phyloP scores from a whole-genome alignment of 2,888 invertebrate species.

The Agelastica alni region DNA sequence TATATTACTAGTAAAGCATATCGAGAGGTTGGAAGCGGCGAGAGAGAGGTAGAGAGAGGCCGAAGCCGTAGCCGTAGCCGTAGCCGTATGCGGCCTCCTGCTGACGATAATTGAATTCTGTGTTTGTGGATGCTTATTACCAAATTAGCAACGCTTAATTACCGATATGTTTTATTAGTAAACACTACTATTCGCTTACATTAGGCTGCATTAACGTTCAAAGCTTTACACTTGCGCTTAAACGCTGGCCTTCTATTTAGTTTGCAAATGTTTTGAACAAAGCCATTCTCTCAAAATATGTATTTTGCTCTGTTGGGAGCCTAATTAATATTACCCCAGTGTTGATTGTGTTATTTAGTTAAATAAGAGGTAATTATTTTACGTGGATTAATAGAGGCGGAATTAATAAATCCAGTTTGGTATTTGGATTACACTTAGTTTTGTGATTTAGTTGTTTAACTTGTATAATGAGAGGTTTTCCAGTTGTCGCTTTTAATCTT shows the following conservation, averaged over 20 bases:
- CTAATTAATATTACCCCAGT: constrained; percentile 34
- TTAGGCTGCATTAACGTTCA: constrained; percentile 54
- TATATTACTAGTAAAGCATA: constrained; percentile 14
- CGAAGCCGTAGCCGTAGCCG: background rate
- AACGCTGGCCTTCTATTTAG: constrained; percentile 24
- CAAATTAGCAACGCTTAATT: constrained; percentile 59
- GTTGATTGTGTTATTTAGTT: constrained; percentile 31
- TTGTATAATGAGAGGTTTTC: constrained; percentile 13
- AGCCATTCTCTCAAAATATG: constrained; percentile 37
- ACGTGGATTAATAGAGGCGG: constrained; percentile 18
- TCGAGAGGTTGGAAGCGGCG: background rate
- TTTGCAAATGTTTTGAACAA: constrained; percentile 23
- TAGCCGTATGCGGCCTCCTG: constrained; percentile 27
- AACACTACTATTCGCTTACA: constrained; percentile 55
- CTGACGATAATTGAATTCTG: constrained; percentile 57
- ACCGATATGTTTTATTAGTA: constrained; percentile 59
- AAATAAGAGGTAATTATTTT: constrained; percentile 25
- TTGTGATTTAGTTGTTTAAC: constrained; percentile 14
- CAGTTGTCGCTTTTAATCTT: constrained; percentile 10
- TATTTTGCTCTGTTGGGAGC: constrained; percentile 30
- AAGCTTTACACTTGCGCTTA: constrained; percentile 37
- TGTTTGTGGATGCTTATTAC: constrained; percentile 59
- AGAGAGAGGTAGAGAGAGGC: background rate
- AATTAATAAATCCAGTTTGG: constrained; percentile 13
- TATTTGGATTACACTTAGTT: constrained; percentile 15